A percentile compares a stretch with the other conserved stretches of the same genome.
Evolutionary conservation across 2,113 vertebrate genomes (phyloP).

Genomic region (Pleuronectes platessa): DNA sequence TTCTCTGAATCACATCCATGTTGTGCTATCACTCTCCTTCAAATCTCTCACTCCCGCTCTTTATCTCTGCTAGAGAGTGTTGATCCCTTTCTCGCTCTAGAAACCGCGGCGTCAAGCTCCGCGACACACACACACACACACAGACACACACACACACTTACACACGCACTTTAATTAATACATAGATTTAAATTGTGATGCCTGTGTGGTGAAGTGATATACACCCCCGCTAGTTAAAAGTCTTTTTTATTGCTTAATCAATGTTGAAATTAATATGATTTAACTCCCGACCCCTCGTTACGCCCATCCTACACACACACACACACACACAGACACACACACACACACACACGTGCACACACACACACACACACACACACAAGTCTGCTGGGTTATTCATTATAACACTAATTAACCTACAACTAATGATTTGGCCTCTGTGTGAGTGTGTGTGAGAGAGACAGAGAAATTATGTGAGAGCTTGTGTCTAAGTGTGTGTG

Average conservation of each 20-base stretch:
- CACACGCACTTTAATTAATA: slow-evolving; percentile 74
- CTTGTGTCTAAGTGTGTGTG: slow-evolving; percentile 32
- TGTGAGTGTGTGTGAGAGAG: slow-evolving; percentile 28
- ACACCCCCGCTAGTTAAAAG: slow-evolving; percentile 79
- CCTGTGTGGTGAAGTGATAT: slow-evolving; percentile 75
- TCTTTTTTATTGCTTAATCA: slow-evolving; percentile 83
- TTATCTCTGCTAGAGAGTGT: slow-evolving; percentile 67
- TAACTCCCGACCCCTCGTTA: slow-evolving; percentile 76
- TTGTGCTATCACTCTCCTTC: slow-evolving; percentile 59
- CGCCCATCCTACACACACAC: slow-evolving; percentile 7
- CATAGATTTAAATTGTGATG: slow-evolving; percentile 76
- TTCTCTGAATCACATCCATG: slow-evolving; percentile 71
- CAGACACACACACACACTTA: slow-evolving; percentile 30
- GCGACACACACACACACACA: slow-evolving; percentile 25
- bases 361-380: slow-evolving; percentile 24
- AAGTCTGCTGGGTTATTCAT: slow-evolving; percentile 75
- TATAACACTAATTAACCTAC: slow-evolving; percentile 80
- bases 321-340: slow-evolving; percentile 30
- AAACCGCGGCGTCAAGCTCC: slow-evolving; percentile 49
- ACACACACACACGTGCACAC: slow-evolving; percentile 21
- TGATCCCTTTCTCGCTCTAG: slow-evolving; percentile 67
- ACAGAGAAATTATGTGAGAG: slow-evolving; percentile 48
- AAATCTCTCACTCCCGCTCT: slow-evolving; percentile 34
- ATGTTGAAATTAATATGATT: slow-evolving; percentile 83
- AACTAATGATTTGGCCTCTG: slow-evolving; percentile 76